Evolutionary conservation across 1,140 invertebrate genomes (phyloP).

Genomic region (Pteromalus puparum): DNA sequence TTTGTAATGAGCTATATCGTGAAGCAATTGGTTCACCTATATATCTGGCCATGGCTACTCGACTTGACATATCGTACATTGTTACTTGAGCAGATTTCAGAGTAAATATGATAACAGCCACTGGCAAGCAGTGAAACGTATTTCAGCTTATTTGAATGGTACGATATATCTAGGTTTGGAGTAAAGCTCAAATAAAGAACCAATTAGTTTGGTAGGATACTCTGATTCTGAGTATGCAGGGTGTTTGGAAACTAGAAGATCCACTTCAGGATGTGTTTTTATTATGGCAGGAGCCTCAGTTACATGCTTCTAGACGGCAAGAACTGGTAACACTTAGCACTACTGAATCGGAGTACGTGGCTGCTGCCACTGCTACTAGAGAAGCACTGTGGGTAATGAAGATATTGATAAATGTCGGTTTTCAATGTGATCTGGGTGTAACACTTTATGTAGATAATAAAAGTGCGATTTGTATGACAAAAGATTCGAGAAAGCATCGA

Average conservation of each 20-base stretch:
- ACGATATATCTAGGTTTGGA: background rate
- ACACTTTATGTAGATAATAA: too few relatives aligned
- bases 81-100: background rate
- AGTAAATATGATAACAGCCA: background rate
- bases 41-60: background rate
- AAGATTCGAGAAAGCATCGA: too few relatives aligned
- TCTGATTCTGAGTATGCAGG: background rate
- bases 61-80: background rate
- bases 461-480: too few relatives aligned
- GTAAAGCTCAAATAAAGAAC: background rate
- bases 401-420: too few relatives aligned
- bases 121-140: background rate
- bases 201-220: background rate
- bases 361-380: too few relatives aligned
- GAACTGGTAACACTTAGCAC: too few relatives aligned
- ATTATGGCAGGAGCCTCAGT: too few relatives aligned
- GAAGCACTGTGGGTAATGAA: too few relatives aligned
- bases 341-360: too few relatives aligned
- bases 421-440: too few relatives aligned
- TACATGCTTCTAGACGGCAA: too few relatives aligned
- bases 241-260: constrained; percentile 7
- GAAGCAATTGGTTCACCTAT: background rate
- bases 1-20: background rate
- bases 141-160: background rate
- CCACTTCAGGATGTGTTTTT: too few relatives aligned